Base-by-base conservation (phyloP, 2,888 invertebrate genomes). In the Amphimallon solstitiale region DNA sequence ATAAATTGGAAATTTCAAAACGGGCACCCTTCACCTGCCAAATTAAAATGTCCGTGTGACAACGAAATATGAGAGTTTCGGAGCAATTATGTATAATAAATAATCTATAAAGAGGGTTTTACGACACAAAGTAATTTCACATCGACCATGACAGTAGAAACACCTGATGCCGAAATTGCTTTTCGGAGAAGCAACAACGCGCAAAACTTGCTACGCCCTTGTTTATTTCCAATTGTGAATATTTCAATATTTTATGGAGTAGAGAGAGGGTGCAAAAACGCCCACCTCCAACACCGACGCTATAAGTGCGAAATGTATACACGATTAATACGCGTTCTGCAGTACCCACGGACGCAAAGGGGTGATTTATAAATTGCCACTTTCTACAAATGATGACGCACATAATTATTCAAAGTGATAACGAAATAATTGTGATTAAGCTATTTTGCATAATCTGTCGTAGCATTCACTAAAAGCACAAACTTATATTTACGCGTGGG, bases 61-160 rank as follows among this genome's bases (percentile, higher is more conserved):
- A 45, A 35, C 51, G 17, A 51, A 51, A 51, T 51, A 51, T 51
- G 51, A 35, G 51, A 51, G 51, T 15, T 29, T 51, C 34, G 51
- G 34, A 51, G 51, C 51, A 51, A 51, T 51, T 51, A 51, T 51
- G 51, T 35, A 35, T 35, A 35, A 51, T 51, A 51, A 51, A 51
- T 51, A 51, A 51, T 51, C 51, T 51, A 51, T 51, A 51, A 35
- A 51, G 51, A 35, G 51, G 37, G 34, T n/a, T 51, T 51, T 51
- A 51, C 15, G 51, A 51, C 34, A 35, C 17, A 35, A 37, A 51
- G 51, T 35, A 51, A 51, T 51, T 51, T 51, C 15, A 17, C 51
- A 35, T 35, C 51, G 51, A 17, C 37, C 51, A 15, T 51, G 51
- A 51, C 51, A 51, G 51, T 51, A 51, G 51, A 29, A 17, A 34